Percentiles rank a stretch among this genome's conserved stretches.
These are phyloP conservation scores for Spondyliosoma cantharus DNA, from an alignment of 2,797 vertebrate genomes.

Conservation along the genomic window DNA sequence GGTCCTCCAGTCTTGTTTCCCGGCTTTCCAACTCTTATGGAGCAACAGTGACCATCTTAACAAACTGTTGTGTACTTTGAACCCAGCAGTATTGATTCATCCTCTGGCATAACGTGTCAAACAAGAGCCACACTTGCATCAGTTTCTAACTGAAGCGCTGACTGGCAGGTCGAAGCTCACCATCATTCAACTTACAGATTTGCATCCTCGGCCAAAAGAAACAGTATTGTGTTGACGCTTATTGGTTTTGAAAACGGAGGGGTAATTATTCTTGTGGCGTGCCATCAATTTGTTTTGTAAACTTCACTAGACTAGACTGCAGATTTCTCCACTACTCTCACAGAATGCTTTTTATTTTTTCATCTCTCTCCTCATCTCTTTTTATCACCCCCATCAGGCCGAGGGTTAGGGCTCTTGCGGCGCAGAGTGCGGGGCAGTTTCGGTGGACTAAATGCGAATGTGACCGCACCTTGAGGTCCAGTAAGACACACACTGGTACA, in stretches of 20 bases:
- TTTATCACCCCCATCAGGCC: constrained; percentile 3
- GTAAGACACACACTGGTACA: constrained; percentile 10
- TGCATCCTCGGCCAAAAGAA: not conserved
- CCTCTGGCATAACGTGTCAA: not conserved
- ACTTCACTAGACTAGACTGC: not conserved
- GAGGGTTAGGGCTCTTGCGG: not conserved
- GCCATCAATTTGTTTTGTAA: constrained; percentile 8
- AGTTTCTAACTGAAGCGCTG: constrained; percentile 9
- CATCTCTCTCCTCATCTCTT: not conserved
- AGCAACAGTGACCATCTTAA: not conserved
- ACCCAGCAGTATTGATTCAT: not conserved
- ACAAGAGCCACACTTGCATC: not conserved
- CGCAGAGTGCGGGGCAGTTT: not conserved
- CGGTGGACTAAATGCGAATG: constrained; percentile 7
- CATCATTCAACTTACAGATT: constrained; percentile 17
- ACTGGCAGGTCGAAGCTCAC: constrained; percentile 20
- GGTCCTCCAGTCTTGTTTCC: not conserved
- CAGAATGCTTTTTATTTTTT: constrained; percentile 12
- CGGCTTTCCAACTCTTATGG: too few species aligned
- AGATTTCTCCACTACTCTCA: constrained; percentile 16
- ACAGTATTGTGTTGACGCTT: constrained; percentile 1
- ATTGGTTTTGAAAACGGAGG: not conserved
- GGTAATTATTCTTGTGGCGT: constrained; percentile 22
- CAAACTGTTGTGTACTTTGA: not conserved
- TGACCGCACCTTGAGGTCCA: constrained; percentile 25